Conservation (phyloP, 1,140 invertebrate genomes). For the Lepidurus arcticus region DNA sequence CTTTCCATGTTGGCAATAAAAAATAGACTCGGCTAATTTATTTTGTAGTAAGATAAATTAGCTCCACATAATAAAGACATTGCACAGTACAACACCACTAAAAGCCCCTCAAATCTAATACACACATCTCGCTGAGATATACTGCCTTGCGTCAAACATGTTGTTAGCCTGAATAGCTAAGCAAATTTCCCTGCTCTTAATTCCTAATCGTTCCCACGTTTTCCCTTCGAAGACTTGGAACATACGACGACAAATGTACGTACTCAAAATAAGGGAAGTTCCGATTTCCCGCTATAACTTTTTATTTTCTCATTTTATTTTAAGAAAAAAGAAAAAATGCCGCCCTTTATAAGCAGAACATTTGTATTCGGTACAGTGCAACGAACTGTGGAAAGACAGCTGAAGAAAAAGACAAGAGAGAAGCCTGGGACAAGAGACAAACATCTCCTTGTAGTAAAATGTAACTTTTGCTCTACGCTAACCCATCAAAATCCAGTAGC, state of each 20-base stretch:
- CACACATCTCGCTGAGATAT: neutral
- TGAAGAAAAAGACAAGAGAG: neutral
- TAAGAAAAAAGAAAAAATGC: neutral
- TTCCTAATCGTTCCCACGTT: neutral
- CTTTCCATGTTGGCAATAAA: neutral
- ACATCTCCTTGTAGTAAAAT: neutral
- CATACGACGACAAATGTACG: too few relatives aligned
- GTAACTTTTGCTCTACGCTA: neutral
- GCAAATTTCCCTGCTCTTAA: neutral
- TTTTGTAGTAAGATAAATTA: neutral
- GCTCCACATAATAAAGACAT: conserved; percentile 10
- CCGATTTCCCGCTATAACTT: too few relatives aligned
- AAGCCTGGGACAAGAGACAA: neutral
- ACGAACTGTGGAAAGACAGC: neutral
- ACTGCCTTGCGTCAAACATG: neutral
- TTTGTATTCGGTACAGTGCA: neutral
- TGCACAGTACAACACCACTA: neutral
- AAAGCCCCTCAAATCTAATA: neutral
- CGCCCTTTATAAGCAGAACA: neutral
- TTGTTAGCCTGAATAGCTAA: neutral
- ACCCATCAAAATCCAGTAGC: conserved; percentile 11
- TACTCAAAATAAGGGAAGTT: too few relatives aligned
- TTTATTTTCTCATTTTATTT: too few relatives aligned
- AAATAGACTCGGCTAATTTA: neutral
- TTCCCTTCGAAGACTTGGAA: too few relatives aligned